phyloP scores from a whole-genome alignment of 2,113 vertebrate genomes.

The Macquaria ambigua region DNA sequence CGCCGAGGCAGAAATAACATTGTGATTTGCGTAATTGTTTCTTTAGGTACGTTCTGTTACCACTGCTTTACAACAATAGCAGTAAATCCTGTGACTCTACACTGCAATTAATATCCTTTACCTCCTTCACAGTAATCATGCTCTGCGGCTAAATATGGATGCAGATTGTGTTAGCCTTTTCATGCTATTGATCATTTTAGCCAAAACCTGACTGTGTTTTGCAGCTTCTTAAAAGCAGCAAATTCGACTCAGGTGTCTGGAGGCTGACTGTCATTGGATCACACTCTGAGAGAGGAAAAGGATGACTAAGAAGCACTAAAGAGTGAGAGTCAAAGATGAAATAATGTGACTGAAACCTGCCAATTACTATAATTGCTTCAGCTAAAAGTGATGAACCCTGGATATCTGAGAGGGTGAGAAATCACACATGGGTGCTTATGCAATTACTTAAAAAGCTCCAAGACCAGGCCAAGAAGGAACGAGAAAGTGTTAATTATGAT shows the following conservation, averaged over 20 bases:
- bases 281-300: neutral
- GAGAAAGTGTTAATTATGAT: conserved; percentile 50
- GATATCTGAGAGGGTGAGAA: neutral
- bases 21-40: conserved; percentile 57
- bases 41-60: conserved; percentile 48
- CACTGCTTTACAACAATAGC: conserved; percentile 51
- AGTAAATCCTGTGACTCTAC: conserved; percentile 44
- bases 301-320: neutral
- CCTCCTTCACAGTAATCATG: conserved; percentile 46
- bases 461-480: conserved; percentile 11
- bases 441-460: conserved; percentile 3
- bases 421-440: neutral
- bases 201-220: conserved; percentile 20
- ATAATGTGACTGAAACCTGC: conserved; percentile 25
- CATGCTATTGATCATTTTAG: neutral
- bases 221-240: neutral
- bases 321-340: conserved; percentile 31
- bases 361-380: conserved; percentile 60
- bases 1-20: conserved; percentile 60
- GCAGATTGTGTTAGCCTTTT: neutral
- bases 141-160: conserved; percentile 14
- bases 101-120: conserved; percentile 63
- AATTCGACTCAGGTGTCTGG: neutral
- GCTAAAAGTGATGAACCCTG: conserved; percentile 20
- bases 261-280: conserved; percentile 20